phyloP scores from a whole-genome alignment of 2,797 vertebrate species.

The Coranthus polyacanthus region DNA sequence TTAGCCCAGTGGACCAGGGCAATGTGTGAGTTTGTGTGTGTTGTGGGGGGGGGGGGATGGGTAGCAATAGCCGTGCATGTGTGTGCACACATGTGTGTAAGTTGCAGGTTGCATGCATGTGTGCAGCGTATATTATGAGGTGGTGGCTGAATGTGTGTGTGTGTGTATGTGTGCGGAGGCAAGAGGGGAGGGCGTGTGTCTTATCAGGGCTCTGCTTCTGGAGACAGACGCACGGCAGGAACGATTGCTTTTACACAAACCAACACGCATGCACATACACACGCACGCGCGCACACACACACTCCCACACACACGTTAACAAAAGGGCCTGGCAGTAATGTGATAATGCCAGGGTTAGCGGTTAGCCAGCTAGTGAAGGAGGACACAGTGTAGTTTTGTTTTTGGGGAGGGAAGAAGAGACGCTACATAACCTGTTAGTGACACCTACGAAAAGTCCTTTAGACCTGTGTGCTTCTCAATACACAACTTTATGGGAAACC shows the following conservation, averaged over 20 bases:
- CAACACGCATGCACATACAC: slow-evolving; percentile 20
- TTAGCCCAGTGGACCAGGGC: slow-evolving; percentile 99
- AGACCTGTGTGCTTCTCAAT: slow-evolving; percentile 21
- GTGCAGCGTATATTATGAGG: slow-evolving; percentile 16
- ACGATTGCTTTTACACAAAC: slow-evolving; percentile 96
- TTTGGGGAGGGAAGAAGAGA: slow-evolving; percentile 20
- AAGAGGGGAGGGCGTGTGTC: slow-evolving; percentile 83
- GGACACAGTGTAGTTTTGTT: slow-evolving; percentile 61
- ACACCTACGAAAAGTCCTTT: slow-evolving; percentile 22
- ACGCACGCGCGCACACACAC: slow-evolving; percentile 73
- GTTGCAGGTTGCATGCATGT: slow-evolving; percentile 57
- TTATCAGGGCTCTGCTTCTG: slow-evolving; percentile 98
- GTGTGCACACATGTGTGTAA: slow-evolving; percentile 47
- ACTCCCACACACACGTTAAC: slow-evolving; percentile 88
- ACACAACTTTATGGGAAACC: slow-evolving; percentile 19
- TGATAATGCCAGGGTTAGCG: slow-evolving; percentile 95
- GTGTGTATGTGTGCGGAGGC: slow-evolving; percentile 12
- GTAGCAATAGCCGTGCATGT: slow-evolving; percentile 28
- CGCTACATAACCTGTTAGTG: slow-evolving; percentile 29
- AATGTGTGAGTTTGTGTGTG: slow-evolving; percentile 53
- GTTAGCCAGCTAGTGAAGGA: slow-evolving; percentile 87
- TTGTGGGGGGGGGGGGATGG: slow-evolving; percentile 51
- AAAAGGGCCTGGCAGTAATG: slow-evolving; percentile 94
- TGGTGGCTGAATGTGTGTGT: slow-evolving; percentile 36
- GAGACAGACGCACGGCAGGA: slow-evolving; percentile 95